Base-by-base conservation (phyloP, 2,797 vertebrate species). In the Muscicapa striata region DNA sequence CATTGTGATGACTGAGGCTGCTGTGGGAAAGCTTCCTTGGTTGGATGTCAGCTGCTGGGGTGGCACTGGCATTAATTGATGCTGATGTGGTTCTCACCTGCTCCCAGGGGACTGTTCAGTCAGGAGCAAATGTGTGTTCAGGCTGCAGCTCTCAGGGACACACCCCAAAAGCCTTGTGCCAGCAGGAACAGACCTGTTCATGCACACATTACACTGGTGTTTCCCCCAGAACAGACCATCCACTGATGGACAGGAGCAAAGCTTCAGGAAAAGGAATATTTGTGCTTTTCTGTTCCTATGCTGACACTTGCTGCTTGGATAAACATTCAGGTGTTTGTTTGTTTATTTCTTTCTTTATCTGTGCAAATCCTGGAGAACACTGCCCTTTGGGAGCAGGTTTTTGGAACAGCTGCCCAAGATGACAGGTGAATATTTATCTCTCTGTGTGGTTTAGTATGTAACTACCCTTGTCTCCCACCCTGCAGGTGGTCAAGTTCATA, bases 271-370 rank as follows among this genome's bases (percentile, higher is more conserved):
- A 52, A 48, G 41, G 45, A 55, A 2, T 81, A 67, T 58, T 84
- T 16, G 9, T 30, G 40, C 69, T 93, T 85, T 92, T 87, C 92
- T 91, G 36, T 72, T 93, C 95, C 80, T 84, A 21, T 5, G 38
- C 52, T 45, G 78, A 75, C 38, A 9, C 48, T 70, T 72, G 81
- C 76, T 90, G 40, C 32, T 43, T 36, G 27, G 59, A 81, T 63
- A 77, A 93, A 70, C 34, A 38, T 29, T 52, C 29, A 21, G 29
- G 22, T n/a, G 41, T 40, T 57, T 46, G 41, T 40, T 57, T 46
- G 8, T n/a, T 76, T 41, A 4, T 20, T 54, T 32, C 66, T 15
- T 18, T 61, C 72, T 91, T 87, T 45, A 63, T 41, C 49, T 40
- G 29, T 85, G 32, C 77, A 57, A 80, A 83, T 85, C 64, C 73